Conservation (phyloP, 92 coral and sea anemone species). For the Anthopleura xanthogrammica region DNA sequence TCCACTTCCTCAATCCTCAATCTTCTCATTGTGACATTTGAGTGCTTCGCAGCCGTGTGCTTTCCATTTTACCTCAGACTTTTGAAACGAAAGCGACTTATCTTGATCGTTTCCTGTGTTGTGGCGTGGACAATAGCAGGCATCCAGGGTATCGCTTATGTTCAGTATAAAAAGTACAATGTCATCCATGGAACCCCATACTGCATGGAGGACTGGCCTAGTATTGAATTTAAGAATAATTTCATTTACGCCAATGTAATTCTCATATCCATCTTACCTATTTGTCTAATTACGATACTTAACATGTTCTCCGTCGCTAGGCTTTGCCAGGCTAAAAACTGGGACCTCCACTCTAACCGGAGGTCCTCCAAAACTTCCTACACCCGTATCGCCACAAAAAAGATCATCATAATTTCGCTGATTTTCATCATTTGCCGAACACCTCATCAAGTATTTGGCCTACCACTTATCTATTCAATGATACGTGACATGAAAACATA, state of each 20-base stretch:
- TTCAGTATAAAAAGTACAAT: constrained; percentile 14
- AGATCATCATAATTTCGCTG: constrained; percentile 25
- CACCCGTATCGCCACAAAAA: constrained; percentile 24
- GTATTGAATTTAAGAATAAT: neutral
- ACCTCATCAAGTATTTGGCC: constrained; percentile 11
- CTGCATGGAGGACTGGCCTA: constrained; percentile 55
- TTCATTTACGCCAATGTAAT: constrained; percentile 16
- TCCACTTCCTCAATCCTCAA: constrained; percentile 47
- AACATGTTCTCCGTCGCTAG: constrained; percentile 13
- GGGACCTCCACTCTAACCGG: neutral
- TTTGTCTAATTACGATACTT: constrained; percentile 22
- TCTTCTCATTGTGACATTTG: constrained; percentile 60
- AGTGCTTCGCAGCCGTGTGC: constrained; percentile 75
- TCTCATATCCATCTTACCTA: constrained; percentile 25
- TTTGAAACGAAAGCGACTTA: constrained; percentile 28
- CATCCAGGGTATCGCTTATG: constrained; percentile 22
- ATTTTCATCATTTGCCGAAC: constrained; percentile 27
- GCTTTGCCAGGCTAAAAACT: constrained; percentile 19
- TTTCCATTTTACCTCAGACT: constrained; percentile 71
- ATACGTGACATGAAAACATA: neutral
- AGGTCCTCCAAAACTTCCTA: neutral
- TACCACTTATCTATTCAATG: neutral
- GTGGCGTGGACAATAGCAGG: constrained; percentile 50
- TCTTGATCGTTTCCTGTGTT: constrained; percentile 30
- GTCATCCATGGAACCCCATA: constrained; percentile 9